Evolutionary conservation across 2,113 vertebrate genomes (phyloP).

Genomic region (Labeo rohita): DNA sequence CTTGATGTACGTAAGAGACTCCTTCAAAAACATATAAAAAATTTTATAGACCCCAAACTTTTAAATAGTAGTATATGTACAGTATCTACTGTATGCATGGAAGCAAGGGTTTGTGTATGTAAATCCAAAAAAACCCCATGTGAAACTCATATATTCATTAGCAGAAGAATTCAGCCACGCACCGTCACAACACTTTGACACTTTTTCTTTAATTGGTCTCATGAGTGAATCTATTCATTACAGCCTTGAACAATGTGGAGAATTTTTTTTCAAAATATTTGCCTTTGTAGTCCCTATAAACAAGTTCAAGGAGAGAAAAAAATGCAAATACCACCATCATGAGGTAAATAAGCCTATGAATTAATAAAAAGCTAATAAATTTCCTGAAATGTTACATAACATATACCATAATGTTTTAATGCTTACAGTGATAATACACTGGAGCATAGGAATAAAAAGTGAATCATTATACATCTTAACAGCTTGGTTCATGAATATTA

Average conservation of each 20-base stretch:
- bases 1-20: background rate
- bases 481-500: constrained; percentile 17
- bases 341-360: background rate
- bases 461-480: constrained; percentile 3
- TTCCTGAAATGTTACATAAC: background rate
- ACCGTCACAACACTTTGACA: background rate
- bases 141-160: background rate
- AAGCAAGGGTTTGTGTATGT: background rate
- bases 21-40: background rate
- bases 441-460: background rate
- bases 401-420: background rate
- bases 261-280: background rate
- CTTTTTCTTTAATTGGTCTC: constrained; percentile 11
- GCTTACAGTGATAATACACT: background rate
- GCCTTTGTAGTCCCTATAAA: background rate
- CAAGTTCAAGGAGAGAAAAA: background rate
- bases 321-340: background rate
- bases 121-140: background rate
- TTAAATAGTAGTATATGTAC: background rate
- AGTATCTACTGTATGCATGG: background rate
- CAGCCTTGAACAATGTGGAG: background rate
- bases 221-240: constrained; percentile 12
- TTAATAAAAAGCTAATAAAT: background rate
- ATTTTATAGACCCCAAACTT: background rate
- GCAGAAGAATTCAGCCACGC: background rate